phyloP scores from a whole-genome alignment of 2,113 vertebrate genomes.

The Phoenicopterus ruber region DNA sequence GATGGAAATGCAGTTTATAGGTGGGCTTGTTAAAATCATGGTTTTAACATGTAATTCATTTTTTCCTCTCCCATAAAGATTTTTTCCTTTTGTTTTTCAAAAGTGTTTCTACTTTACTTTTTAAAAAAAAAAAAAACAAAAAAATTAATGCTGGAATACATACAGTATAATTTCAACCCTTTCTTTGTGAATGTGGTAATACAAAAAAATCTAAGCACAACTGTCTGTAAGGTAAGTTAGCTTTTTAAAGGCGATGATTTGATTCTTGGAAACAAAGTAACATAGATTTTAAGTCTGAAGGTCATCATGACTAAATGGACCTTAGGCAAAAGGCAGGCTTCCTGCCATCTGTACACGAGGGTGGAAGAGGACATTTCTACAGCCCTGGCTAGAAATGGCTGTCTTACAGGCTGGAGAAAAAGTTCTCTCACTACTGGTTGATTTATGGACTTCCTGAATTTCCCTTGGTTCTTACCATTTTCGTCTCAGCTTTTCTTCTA shows the following conservation, averaged over 20 bases:
- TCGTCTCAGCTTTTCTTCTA: not conserved
- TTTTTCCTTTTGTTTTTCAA: not conserved
- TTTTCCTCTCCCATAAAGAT: not conserved
- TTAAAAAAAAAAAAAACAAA: not conserved
- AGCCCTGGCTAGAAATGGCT: not conserved
- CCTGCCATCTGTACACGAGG: not conserved
- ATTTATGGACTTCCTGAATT: not conserved
- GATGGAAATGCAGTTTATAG: not conserved
- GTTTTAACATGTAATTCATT: not conserved
- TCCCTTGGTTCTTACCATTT: not conserved
- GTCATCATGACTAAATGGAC: not conserved
- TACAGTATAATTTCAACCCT: not conserved
- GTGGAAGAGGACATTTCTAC: not conserved
- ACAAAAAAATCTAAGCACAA: not conserved
- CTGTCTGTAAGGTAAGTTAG: not conserved
- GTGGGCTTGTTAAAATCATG: not conserved
- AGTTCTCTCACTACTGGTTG: not conserved
- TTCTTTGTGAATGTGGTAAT: not conserved
- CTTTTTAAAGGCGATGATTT: not conserved
- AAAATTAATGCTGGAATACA: not conserved
- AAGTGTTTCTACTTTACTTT: not conserved
- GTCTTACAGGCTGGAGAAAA: not conserved
- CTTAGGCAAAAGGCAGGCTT: not conserved
- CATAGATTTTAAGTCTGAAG: not conserved
- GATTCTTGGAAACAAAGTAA: not conserved